These are phyloP conservation scores for Rhamnusium bicolor DNA, from an alignment of 2,888 invertebrate species.

Conservation along the genomic window DNA sequence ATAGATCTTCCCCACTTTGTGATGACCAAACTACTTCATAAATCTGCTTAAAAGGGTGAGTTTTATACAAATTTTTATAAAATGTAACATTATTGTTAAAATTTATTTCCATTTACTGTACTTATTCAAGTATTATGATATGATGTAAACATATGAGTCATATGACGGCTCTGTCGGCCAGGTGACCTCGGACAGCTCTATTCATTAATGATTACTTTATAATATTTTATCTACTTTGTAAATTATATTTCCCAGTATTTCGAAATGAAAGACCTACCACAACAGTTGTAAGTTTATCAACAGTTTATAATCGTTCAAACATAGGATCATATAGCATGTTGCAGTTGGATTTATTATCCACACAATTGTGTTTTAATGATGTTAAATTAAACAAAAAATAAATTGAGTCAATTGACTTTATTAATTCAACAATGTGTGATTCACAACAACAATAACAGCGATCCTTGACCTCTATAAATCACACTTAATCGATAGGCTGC, in stretches of 20 bases:
- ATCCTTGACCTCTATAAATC: neutral
- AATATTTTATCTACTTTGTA: neutral
- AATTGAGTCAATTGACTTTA: constrained; percentile 9
- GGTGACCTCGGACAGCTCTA: too few species aligned
- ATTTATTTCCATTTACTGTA: too few species aligned
- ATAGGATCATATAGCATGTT: neutral
- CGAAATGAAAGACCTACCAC: neutral
- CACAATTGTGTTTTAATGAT: neutral
- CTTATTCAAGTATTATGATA: too few species aligned
- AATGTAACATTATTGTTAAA: too few species aligned
- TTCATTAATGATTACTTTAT: neutral
- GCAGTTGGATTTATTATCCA: neutral
- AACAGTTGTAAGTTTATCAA: neutral
- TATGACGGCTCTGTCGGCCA: too few species aligned
- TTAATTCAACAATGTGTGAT: neutral
- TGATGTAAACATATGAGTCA: too few species aligned
- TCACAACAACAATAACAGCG: neutral
- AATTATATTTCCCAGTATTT: neutral
- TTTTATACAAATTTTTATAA: too few species aligned
- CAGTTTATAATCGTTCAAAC: neutral
- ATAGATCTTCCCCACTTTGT: too few species aligned
- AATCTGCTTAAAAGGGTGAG: too few species aligned
- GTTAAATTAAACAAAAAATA: neutral
- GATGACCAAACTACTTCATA: too few species aligned
- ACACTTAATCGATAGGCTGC: neutral